These are phyloP conservation scores for Erythrocercus mccallii DNA, from an alignment of 2,113 vertebrate genomes.

Conservation along the genomic window DNA sequence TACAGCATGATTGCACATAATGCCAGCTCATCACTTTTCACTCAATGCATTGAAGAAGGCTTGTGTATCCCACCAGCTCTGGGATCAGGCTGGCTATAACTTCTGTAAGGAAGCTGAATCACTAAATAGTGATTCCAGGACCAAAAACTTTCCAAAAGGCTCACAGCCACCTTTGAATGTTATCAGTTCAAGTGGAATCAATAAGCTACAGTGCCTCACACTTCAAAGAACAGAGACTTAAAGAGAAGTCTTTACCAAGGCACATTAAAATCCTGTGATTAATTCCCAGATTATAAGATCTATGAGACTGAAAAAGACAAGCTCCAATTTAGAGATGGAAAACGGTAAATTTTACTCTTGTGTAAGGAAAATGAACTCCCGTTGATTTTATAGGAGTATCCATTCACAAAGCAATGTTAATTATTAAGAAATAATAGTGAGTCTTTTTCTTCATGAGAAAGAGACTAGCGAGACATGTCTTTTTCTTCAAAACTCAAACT, in stretches of 20 bases:
- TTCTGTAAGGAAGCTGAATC: neutral
- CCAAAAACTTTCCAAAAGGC: neutral
- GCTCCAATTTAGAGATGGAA: neutral
- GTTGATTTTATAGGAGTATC: neutral
- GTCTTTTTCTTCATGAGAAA: neutral
- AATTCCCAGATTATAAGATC: neutral
- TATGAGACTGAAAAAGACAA: neutral
- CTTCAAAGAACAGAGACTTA: neutral
- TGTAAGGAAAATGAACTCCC: neutral
- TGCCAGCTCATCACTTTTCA: fast-evolving
- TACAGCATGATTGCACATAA: fast-evolving
- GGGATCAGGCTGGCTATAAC: neutral
- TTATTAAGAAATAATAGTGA: neutral
- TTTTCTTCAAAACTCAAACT: neutral
- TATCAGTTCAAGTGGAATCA: neutral
- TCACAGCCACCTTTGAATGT: neutral
- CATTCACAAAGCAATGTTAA: neutral
- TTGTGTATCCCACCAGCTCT: neutral
- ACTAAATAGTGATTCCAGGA: neutral
- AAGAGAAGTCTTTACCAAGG: neutral
- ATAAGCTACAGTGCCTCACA: neutral
- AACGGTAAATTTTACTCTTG: neutral
- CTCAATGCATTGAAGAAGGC: neutral
- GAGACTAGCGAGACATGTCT: neutral
- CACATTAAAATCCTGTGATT: neutral